Evolutionary conservation across 2,797 vertebrate species (phyloP).

Genomic region (Neosilurus mollespiculum): DNA sequence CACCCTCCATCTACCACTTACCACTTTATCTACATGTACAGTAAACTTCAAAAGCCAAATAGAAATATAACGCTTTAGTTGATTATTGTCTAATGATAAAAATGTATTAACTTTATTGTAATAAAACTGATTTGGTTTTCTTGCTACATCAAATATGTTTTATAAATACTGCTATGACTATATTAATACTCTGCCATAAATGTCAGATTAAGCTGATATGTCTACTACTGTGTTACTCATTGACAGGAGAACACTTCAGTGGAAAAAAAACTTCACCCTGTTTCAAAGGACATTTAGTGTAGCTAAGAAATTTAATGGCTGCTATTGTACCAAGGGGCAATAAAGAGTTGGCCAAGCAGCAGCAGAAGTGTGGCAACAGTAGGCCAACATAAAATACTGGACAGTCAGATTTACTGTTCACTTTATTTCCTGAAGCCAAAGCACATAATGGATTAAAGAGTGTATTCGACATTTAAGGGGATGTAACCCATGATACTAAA

Average conservation of each 20-base stretch:
- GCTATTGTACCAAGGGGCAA: neutral
- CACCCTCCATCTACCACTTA: too few species aligned
- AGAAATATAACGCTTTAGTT: neutral
- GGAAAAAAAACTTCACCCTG: slow-evolving; percentile 39
- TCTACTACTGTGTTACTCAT: slow-evolving; percentile 49
- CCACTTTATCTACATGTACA: neutral
- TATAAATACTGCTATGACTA: slow-evolving; percentile 29
- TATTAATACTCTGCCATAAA: slow-evolving; percentile 43
- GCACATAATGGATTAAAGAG: neutral
- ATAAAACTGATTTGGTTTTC: slow-evolving; percentile 16
- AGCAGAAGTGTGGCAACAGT: neutral
- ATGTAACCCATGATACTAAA: neutral
- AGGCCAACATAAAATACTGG: neutral
- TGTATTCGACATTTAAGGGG: neutral
- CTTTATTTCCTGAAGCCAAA: slow-evolving; percentile 9
- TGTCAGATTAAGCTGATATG: slow-evolving; percentile 40
- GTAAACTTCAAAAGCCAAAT: neutral
- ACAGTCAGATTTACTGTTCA: slow-evolving; percentile 1
- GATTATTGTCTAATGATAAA: slow-evolving; percentile 1
- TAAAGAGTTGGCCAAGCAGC: neutral
- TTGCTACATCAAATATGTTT: neutral
- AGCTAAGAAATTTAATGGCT: neutral
- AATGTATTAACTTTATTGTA: neutral
- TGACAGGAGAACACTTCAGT: slow-evolving; percentile 47
- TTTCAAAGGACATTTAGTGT: neutral